These are phyloP conservation scores for Orbicella faveolata DNA, from an alignment of 64 coral and sea anemone species.

Conservation along the genomic window DNA sequence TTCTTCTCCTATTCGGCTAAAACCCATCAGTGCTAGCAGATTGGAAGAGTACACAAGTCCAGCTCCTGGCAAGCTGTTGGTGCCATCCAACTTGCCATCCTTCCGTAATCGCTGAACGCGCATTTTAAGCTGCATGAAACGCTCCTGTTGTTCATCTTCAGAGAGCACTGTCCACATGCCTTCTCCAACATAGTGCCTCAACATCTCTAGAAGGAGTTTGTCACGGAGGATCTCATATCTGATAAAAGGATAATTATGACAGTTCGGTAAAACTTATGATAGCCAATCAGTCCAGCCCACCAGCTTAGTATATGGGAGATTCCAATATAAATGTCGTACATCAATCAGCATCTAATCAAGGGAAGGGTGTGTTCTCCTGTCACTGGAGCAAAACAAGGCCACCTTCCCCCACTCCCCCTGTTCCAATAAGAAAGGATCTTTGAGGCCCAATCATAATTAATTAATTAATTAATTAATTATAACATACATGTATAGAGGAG, in stretches of 20 bases:
- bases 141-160: conserved; percentile 78
- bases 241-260: not conserved
- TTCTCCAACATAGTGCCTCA: conserved; percentile 82
- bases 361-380: too few species aligned
- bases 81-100: conserved; percentile 65
- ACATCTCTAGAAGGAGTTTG: conserved; percentile 77
- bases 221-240: conserved; percentile 89
- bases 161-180: conserved; percentile 97
- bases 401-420: too few species aligned
- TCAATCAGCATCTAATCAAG: too few species aligned
- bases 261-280: too few species aligned
- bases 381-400: too few species aligned
- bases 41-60: conserved; percentile 22
- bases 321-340: too few species aligned
- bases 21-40: conserved; percentile 73
- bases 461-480: too few species aligned
- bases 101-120: conserved; percentile 73
- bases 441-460: too few species aligned
- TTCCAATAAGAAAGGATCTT: too few species aligned
- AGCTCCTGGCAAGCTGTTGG: conserved; percentile 44
- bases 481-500: too few species aligned
- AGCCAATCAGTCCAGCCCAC: too few species aligned
- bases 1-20: conserved; percentile 63
- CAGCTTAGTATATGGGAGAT: too few species aligned
- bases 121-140: conserved; percentile 74